Base-by-base conservation (phyloP, 2,797 vertebrate species). In the Centropyge bicolor region DNA sequence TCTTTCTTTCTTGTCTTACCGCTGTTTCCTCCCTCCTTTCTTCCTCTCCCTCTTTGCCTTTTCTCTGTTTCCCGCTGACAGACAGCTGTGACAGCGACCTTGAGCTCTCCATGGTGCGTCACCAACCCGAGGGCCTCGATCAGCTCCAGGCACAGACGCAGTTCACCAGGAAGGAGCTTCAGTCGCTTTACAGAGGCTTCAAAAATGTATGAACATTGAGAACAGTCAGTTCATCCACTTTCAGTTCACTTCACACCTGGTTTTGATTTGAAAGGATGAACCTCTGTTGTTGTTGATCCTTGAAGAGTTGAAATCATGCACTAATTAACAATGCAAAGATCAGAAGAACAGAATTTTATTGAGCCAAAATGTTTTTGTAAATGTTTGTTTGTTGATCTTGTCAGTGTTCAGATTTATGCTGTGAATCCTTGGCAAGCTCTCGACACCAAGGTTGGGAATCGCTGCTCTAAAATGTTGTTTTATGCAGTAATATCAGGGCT, bases 141-240 rank as follows among this genome's bases (percentile, higher is more conserved):
- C 95, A 97, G 93, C 96, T 99, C 31, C 97, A 98, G 85, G 95
- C 95, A 1, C 95, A 95, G 88, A 99, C 97, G 59, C 96, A 97
- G 86, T 99, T 99, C 92, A 97, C 96, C 90, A 97, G 96, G 93
- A 97, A 94, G 88, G 98, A 99, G 92, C 95, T 98, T 8, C 97
- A 97, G 82, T 97, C 97, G 0, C 97, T 99, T 54, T 99, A 99
- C 92, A 95, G 98, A 11, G 97, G 98, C 85, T 99, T 99, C 92
- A 99, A 99, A 93, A 98, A 96, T 0, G 98, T 98, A 92, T 91
- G 97, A 69, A 45, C 61, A 41, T 9, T 57, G 49, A 14, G 51
- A 13, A 20, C 13, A 22, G 12, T 71, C 54, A 49, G 62, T 27
- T 36, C 13, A 27, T 38, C 31, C 16, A n/a, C n/a, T n/a, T n/a